A percentile compares a stretch with the other conserved stretches of the same genome.
Evolutionary conservation across 1,140 invertebrate species (phyloP).

Genomic region (Rhynchophorus ferrugineus): DNA sequence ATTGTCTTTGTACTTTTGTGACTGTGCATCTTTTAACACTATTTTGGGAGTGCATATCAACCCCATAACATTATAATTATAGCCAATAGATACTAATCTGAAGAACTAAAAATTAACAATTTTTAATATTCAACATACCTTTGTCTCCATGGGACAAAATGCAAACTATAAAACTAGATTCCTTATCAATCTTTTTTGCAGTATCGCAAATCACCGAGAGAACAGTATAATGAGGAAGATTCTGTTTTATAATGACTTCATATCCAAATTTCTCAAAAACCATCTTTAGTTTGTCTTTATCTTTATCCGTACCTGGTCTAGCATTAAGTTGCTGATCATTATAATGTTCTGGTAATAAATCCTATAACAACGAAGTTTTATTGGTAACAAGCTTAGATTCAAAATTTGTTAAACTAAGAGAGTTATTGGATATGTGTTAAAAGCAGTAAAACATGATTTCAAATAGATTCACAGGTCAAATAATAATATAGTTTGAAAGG

Average conservation of each 20-base stretch:
- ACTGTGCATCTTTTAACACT: too few species aligned
- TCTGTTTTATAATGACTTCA: constrained; percentile 19
- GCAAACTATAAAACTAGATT: constrained; percentile 33
- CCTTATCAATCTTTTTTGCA: constrained; percentile 9
- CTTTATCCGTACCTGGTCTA: constrained; percentile 27
- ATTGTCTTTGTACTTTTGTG: too few species aligned
- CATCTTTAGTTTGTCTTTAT: constrained; percentile 23
- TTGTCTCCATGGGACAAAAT: constrained; percentile 33
- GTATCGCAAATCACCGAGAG: constrained; percentile 17
- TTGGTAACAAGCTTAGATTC: too few species aligned
- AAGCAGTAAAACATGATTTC: too few species aligned
- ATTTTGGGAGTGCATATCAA: too few species aligned
- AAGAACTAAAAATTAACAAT: too few species aligned
- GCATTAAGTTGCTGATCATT: constrained; percentile 18
- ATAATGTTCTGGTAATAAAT: constrained; percentile 21
- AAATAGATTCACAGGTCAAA: too few species aligned
- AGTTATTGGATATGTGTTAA: too few species aligned
- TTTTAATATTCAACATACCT: constrained; percentile 25
- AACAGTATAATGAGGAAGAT: constrained; percentile 26
- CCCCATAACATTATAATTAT: too few species aligned
- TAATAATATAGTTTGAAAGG: neutral
- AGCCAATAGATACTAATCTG: too few species aligned
- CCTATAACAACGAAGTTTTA: too few species aligned
- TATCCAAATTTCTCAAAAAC: constrained; percentile 29
- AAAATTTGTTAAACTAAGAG: too few species aligned